A percentile compares a stretch with the other conserved stretches of the same genome.
phyloP scores from a whole-genome alignment of 2,888 invertebrate genomes.

The Subacronicta megacephala region DNA sequence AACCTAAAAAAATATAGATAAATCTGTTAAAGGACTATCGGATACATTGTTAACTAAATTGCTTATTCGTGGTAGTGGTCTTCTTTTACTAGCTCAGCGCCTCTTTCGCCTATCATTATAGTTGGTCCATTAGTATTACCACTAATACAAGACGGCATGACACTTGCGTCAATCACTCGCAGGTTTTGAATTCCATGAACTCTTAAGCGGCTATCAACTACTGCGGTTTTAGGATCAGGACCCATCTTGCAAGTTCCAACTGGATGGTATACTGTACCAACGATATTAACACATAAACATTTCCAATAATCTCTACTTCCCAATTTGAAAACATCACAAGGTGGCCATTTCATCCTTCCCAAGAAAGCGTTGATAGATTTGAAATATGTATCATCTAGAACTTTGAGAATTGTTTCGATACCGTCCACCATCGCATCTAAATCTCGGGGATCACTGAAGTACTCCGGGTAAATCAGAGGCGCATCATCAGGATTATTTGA shows the following conservation, averaged over 20 bases:
- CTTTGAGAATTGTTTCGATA: constrained; percentile 4
- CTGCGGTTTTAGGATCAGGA: constrained; percentile 64
- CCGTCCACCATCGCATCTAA: constrained; percentile 10
- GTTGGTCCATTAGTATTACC: constrained; percentile 94
- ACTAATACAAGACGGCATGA: constrained; percentile 94
- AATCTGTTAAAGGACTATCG: too few species aligned
- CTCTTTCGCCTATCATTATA: constrained; percentile 95
- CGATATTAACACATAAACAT: constrained; percentile 83
- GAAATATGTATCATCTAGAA: constrained; percentile 61
- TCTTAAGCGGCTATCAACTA: constrained; percentile 89
- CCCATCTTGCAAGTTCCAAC: constrained; percentile 91
- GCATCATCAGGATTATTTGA: constrained; percentile 52
- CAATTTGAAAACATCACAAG: constrained; percentile 64
- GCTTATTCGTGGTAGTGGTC: background rate
- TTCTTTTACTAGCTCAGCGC: constrained; percentile 89
- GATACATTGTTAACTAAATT: background rate
- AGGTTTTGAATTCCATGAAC: constrained; percentile 91
- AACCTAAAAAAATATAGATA: too few species aligned
- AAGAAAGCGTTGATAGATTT: constrained; percentile 65
- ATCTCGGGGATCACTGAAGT: constrained; percentile 20
- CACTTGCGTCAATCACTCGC: constrained; percentile 93
- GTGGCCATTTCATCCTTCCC: constrained; percentile 63
- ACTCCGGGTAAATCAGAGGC: constrained; percentile 59
- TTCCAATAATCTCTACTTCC: constrained; percentile 71
- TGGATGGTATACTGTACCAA: constrained; percentile 91